Evolutionary conservation across 2,888 invertebrate genomes (phyloP).

Genomic region (Rutpela maculata): DNA sequence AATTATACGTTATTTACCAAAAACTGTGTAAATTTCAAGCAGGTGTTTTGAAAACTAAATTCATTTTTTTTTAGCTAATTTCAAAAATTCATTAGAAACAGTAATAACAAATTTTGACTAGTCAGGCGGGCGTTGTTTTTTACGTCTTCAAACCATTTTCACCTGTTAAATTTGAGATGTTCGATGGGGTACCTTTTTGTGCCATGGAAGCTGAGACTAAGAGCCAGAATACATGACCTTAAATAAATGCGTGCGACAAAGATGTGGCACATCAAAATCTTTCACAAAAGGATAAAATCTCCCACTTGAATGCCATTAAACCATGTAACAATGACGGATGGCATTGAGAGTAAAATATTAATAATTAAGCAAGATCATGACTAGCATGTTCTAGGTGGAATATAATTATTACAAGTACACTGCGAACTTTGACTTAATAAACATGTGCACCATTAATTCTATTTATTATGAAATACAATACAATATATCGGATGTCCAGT

Average conservation of each 20-base stretch:
- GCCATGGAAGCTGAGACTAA: too few species aligned
- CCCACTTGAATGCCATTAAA: constrained; percentile 20
- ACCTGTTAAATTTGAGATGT: too few species aligned
- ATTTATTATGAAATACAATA: background rate
- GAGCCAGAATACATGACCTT: background rate
- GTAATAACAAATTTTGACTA: too few species aligned
- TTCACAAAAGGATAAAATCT: constrained; percentile 1
- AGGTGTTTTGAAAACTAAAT: too few species aligned
- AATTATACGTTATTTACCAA: too few species aligned
- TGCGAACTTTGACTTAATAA: constrained; percentile 35
- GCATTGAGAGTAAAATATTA: constrained; percentile 36
- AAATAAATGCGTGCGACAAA: background rate
- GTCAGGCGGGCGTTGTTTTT: too few species aligned
- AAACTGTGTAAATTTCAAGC: too few species aligned
- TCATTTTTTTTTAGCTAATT: too few species aligned
- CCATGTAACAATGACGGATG: constrained; percentile 24
- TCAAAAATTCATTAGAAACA: too few species aligned
- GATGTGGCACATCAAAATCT: background rate
- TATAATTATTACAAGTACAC: constrained; percentile 33
- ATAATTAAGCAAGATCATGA: constrained; percentile 34
- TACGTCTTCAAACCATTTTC: too few species aligned
- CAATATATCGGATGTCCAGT: too few species aligned
- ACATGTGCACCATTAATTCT: background rate
- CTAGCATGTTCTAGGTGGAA: constrained; percentile 18
- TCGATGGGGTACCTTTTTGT: too few species aligned